Evolutionary conservation across 2,113 vertebrate species (phyloP).

Genomic region (Mobula birostris): DNA sequence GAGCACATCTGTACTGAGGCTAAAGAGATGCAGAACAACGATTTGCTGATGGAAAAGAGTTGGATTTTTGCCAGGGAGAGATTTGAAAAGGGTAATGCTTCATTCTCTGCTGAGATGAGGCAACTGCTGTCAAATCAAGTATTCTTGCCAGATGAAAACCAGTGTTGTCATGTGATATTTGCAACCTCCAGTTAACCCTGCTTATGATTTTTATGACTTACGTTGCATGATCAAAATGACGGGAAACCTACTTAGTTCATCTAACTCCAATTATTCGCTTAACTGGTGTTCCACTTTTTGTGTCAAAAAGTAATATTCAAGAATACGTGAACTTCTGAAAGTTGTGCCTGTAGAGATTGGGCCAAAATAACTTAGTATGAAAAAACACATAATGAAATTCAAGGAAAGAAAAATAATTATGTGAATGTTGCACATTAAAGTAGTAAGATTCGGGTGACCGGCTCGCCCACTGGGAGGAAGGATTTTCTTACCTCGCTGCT

Average conservation of each 20-base stretch:
- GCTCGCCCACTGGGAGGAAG: neutral
- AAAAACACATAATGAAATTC: neutral
- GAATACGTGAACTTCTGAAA: neutral
- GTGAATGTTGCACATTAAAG: neutral
- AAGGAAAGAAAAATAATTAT: neutral
- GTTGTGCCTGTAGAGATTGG: neutral
- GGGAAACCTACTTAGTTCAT: neutral
- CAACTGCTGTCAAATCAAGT: neutral
- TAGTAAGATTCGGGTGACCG: neutral
- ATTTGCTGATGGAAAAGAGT: neutral
- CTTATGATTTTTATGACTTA: neutral
- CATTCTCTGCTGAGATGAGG: neutral
- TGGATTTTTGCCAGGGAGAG: neutral
- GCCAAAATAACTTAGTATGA: neutral
- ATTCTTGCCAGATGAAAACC: neutral
- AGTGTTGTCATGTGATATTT: neutral
- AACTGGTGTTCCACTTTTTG: neutral
- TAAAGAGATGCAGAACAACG: neutral
- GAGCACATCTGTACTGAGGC: constrained; percentile 6
- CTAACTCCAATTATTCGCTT: neutral
- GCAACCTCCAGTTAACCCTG: neutral
- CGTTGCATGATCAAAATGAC: neutral
- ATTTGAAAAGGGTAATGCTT: neutral
- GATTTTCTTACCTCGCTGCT: neutral
- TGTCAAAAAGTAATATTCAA: neutral